Base-by-base conservation (phyloP, 2,797 vertebrate species). In the Meriones psammophilus region DNA sequence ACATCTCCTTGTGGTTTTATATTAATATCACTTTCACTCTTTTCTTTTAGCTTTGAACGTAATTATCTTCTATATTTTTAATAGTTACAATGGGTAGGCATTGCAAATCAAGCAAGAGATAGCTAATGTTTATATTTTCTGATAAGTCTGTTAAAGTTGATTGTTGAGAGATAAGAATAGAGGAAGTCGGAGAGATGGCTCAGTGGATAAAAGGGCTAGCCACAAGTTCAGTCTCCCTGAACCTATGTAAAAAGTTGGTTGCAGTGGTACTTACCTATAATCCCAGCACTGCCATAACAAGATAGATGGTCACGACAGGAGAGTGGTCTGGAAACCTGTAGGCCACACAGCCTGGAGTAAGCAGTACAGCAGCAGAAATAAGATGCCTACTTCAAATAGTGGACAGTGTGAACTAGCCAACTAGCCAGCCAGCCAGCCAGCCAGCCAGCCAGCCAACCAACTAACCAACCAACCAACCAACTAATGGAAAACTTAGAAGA, bases 1-100 rank as follows among this genome's bases (percentile, higher is more conserved):
- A 74, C 83, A 13, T 54, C 26, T 56, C 14, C 36, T 66, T 94
- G 6, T 94, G 30, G n/a, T 3, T 71, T 95, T 95, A 94, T 93
- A 90, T 28, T 94, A 80, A 9, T 91, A 54, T 68, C 20, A 79
- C 88, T 90, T 96, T 76, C 8, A 26, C 95, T 84, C n/a, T 94
- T 95, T 3, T 4, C 18, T 89, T 95, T 93, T 83, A 96, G 73
- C 56, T 93, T 22, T 84, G 39, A 94, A 88, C 46, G 91, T 26
- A 87, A 20, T 50, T 92, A 80, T 96, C 79, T 87, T 33, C 2
- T 91, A 2, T 77, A 73, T 2, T 28, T 94, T 96, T 94, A 71
- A 76, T 92, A 68, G 78, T 94, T 64, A 81, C 26, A 85, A 15
- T 71, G 83, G 56, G 73, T 78, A 83, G 84, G 14, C 36, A 87